Evolutionary conservation across 2,113 vertebrate genomes (phyloP).

Genomic region (Hirundichthys speculiger): DNA sequence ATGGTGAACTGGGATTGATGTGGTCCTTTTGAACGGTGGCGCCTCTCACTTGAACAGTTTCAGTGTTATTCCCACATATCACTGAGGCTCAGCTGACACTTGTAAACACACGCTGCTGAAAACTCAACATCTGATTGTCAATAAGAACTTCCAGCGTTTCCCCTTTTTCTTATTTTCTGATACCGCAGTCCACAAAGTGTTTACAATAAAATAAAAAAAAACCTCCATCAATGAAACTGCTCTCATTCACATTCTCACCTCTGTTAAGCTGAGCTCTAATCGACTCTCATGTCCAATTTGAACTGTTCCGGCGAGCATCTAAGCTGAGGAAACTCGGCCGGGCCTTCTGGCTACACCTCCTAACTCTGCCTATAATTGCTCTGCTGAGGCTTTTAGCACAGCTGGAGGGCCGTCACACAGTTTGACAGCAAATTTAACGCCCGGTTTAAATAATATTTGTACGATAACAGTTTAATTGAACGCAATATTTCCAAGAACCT

Average conservation of each 20-base stretch:
- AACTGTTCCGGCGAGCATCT: neutral
- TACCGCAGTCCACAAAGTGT: too few relatives aligned
- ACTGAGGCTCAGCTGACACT: too few relatives aligned
- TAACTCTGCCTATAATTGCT: conserved; percentile 12
- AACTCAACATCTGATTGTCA: too few relatives aligned
- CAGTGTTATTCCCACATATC: too few relatives aligned
- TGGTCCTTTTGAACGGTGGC: neutral
- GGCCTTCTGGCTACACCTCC: conserved; percentile 11
- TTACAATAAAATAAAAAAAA: too few relatives aligned
- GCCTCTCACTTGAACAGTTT: neutral
- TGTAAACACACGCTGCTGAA: too few relatives aligned
- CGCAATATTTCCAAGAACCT: conserved; percentile 37
- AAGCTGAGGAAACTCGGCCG: conserved; percentile 4
- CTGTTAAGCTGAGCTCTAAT: neutral
- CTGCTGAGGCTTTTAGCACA: conserved; percentile 22
- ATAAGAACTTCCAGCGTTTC: too few relatives aligned
- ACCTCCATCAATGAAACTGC: too few relatives aligned
- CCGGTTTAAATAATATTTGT: conserved; percentile 49
- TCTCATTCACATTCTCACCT: too few relatives aligned
- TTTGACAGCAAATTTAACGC: conserved; percentile 58
- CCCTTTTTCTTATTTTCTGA: too few relatives aligned
- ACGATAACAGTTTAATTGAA: conserved; percentile 48
- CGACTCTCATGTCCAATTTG: neutral
- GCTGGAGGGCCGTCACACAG: conserved; percentile 32
- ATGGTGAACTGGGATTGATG: neutral